Conservation (phyloP, 2,797 vertebrate species). For the Trematomus bernacchii region DNA sequence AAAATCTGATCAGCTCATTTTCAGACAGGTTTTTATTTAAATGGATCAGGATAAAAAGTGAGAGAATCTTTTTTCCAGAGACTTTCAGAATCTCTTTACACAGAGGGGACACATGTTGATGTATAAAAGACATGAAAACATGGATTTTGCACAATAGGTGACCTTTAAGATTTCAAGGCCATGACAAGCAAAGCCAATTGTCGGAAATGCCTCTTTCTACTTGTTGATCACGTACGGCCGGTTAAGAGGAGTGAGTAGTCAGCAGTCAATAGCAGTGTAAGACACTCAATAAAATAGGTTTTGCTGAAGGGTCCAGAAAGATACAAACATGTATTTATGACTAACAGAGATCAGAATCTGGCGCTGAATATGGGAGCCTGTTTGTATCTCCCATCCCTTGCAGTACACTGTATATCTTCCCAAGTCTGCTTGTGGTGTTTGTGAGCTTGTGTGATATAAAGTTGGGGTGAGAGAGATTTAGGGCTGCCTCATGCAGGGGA, state of each 20-base stretch:
- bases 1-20: no score
- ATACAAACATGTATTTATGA: no score
- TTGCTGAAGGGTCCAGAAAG: not conserved
- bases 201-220: not conserved
- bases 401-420: slow-evolving; percentile 9
- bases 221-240: not conserved
- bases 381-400: slow-evolving; percentile 5
- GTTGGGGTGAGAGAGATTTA: slow-evolving; percentile 50
- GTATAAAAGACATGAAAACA: no score
- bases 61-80: no score
- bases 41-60: no score
- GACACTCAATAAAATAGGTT: not conserved
- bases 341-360: slow-evolving; percentile 3
- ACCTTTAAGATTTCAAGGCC: no score
- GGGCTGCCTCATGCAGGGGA: slow-evolving; percentile 44
- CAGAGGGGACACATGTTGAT: no score
- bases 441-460: slow-evolving; percentile 21
- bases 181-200: not conserved
- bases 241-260: not conserved
- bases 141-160: no score
- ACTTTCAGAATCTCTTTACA: no score
- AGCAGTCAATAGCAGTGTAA: not conserved
- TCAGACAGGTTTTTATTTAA: no score
- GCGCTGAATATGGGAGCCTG: not conserved
- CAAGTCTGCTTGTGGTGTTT: slow-evolving; percentile 30